Evolutionary conservation across 2,888 invertebrate species (phyloP).

Genomic region (Ichneumoninae sp.): DNA sequence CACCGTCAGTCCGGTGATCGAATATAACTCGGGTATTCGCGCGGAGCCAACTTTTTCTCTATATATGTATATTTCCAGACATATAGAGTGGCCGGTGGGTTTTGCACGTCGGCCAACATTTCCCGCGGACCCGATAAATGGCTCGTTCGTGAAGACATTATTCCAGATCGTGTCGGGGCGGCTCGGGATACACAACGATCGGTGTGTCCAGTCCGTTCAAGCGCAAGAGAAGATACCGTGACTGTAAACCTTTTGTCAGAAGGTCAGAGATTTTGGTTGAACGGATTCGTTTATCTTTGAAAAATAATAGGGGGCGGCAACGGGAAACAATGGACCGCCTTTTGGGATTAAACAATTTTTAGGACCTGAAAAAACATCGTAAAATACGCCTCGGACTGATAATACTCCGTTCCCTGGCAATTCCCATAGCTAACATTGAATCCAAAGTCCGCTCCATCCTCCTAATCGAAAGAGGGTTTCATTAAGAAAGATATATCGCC

Average conservation of each 20-base stretch:
- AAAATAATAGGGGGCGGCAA: background rate
- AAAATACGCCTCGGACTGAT: background rate
- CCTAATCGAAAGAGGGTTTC: slow-evolving; percentile 8
- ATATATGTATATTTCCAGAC: slow-evolving; percentile 13
- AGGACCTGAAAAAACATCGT: background rate
- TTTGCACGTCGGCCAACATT: slow-evolving; percentile 20
- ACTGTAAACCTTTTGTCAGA: slow-evolving; percentile 7
- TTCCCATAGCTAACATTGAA: background rate
- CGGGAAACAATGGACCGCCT: background rate
- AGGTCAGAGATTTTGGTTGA: background rate
- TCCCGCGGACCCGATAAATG: slow-evolving; percentile 45
- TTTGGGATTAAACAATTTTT: background rate
- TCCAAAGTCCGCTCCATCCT: background rate
- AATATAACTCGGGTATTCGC: slow-evolving; percentile 44
- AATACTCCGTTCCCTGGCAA: background rate
- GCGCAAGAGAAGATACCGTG: slow-evolving; percentile 40
- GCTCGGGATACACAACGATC: slow-evolving; percentile 8
- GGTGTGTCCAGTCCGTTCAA: slow-evolving; percentile 22
- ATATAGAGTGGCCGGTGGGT: background rate
- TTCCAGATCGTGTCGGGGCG: slow-evolving; percentile 38
- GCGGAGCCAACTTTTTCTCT: slow-evolving; percentile 43
- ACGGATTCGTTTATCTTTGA: background rate
- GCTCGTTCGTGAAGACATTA: slow-evolving; percentile 38
- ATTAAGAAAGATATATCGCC: slow-evolving; percentile 25
- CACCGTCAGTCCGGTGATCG: slow-evolving; percentile 34